Evolutionary conservation across 2,797 vertebrate genomes (phyloP).

Genomic region (Eupleurogrammus muticus): DNA sequence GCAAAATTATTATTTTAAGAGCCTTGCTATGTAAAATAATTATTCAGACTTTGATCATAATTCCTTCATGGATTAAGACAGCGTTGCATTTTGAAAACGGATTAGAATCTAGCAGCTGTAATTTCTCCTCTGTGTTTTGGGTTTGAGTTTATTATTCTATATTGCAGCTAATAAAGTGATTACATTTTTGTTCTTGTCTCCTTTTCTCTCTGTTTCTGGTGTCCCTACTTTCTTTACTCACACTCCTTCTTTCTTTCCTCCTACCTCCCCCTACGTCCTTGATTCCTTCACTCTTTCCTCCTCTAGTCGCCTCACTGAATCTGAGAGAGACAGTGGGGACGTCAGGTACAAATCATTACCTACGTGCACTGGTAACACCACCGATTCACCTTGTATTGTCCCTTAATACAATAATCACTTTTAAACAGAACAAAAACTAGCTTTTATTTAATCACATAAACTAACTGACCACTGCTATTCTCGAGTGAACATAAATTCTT

Average conservation of each 20-base stretch:
- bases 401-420: background rate
- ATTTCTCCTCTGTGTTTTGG: constrained; percentile 42
- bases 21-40: constrained; percentile 58
- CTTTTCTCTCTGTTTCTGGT: constrained; percentile 48
- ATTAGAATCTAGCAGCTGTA: constrained; percentile 8
- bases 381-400: constrained; percentile 14
- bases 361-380: background rate
- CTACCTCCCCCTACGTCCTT: constrained; percentile 10
- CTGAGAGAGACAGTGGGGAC: constrained; percentile 32
- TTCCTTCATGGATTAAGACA: constrained; percentile 8
- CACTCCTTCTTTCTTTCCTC: constrained; percentile 21
- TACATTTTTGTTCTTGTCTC: constrained; percentile 30
- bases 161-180: constrained; percentile 62
- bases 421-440: background rate
- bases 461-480: constrained; percentile 3
- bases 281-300: constrained; percentile 19
- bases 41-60: background rate
- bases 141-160: constrained; percentile 46
- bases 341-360: constrained; percentile 48
- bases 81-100: constrained; percentile 24
- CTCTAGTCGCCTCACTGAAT: constrained; percentile 40
- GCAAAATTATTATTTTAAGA: constrained; percentile 23
- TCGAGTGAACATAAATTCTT: background rate
- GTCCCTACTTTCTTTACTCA: constrained; percentile 23
- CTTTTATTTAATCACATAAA: background rate